phyloP scores from a whole-genome alignment of 2,888 invertebrate species.

The Lasiommata megera region DNA sequence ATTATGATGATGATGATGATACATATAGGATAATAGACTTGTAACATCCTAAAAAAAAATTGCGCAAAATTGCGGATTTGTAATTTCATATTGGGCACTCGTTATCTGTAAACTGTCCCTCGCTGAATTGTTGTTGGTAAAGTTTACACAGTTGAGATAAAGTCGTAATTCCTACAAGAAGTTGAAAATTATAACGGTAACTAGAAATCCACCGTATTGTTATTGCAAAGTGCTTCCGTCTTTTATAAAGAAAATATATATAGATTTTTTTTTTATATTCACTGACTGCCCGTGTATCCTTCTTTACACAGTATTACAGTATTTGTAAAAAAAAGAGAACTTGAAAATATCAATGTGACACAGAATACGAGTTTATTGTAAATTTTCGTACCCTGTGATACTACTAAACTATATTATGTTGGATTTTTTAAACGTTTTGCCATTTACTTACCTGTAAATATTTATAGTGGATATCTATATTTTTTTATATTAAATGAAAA shows the following conservation, averaged over 20 bases:
- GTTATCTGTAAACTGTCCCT: no score
- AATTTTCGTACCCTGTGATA: conserved; percentile 25
- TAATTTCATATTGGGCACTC: no score
- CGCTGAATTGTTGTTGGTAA: no score
- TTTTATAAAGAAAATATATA: neutral
- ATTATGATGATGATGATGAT: no score
- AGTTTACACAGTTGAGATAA: no score
- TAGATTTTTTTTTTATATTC: no score
- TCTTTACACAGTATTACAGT: conserved; percentile 48
- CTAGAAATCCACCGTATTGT: neutral
- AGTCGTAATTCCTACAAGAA: no score
- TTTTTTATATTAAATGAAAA: conserved; percentile 77
- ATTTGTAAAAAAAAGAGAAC: conserved; percentile 22
- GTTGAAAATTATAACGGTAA: no score
- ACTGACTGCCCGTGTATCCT: neutral
- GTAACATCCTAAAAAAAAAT: no score
- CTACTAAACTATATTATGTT: conserved; percentile 39
- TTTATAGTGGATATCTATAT: conserved; percentile 71
- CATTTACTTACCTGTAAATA: conserved; percentile 78
- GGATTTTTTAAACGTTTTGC: conserved; percentile 62
- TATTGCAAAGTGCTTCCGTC: conserved; percentile 3
- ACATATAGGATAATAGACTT: no score
- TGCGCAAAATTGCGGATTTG: no score
- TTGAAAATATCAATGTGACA: conserved; percentile 21
- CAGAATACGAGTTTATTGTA: conserved; percentile 23